Evolutionary conservation across 2,113 vertebrate species (phyloP).

Genomic region (Suricata suricatta): DNA sequence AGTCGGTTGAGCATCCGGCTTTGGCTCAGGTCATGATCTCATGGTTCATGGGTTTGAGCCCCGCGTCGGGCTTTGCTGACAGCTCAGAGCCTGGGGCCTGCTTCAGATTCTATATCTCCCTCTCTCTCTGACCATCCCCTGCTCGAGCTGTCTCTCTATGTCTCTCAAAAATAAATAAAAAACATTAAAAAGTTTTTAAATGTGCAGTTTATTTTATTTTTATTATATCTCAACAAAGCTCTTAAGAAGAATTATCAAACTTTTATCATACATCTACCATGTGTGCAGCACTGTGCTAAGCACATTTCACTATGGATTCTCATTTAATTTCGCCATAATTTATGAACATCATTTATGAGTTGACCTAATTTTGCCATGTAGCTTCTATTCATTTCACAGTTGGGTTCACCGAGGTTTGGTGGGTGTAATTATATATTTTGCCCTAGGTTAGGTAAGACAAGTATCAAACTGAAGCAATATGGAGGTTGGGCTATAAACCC

Average conservation of each 20-base stretch:
- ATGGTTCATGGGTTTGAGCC: no score
- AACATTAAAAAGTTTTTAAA: no score
- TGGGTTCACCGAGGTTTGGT: background rate
- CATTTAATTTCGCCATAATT: background rate
- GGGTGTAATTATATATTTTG: background rate
- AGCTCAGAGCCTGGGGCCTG: no score
- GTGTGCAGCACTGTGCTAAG: background rate
- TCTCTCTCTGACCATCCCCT: no score
- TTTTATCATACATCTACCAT: background rate
- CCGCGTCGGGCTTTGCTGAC: no score
- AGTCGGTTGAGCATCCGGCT: no score
- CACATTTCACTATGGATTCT: background rate
- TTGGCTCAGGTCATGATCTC: no score
- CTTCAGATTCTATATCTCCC: no score
- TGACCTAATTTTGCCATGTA: background rate
- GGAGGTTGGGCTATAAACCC: background rate
- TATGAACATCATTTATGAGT: background rate
- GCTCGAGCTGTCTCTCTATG: no score
- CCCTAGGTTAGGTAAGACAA: background rate
- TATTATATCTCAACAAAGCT: background rate
- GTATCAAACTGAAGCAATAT: background rate
- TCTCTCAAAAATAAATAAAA: no score
- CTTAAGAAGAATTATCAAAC: background rate
- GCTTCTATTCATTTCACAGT: background rate
- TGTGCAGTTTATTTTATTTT: background rate